Conservation (phyloP, 2,113 vertebrate genomes). For the Lepidothrix coronata region DNA sequence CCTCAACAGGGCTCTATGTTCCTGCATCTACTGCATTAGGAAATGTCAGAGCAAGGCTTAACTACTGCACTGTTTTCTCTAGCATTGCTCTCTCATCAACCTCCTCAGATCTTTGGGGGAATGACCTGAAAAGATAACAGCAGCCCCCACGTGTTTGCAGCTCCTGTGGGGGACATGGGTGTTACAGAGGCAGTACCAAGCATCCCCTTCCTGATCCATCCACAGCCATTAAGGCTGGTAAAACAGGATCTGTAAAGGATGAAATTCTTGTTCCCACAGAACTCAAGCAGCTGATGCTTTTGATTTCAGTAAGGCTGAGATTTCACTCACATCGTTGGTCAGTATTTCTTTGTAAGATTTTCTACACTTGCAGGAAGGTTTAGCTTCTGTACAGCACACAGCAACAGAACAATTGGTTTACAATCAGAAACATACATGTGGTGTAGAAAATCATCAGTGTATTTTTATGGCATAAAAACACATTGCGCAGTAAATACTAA, state of each 20-base stretch:
- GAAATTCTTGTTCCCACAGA: background rate
- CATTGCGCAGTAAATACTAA: background rate
- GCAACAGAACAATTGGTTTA: background rate
- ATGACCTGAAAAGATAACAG: background rate
- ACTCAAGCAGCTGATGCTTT: background rate
- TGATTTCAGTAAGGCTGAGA: background rate
- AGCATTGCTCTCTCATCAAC: background rate
- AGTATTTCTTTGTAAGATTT: background rate
- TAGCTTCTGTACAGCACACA: background rate
- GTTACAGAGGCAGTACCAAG: background rate
- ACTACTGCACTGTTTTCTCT: background rate
- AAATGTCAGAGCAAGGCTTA: background rate
- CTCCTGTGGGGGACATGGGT: background rate
- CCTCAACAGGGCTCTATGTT: background rate
- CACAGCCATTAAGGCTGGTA: background rate
- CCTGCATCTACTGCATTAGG: background rate
- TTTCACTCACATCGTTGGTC: background rate
- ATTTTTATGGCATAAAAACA: background rate
- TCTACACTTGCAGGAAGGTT: background rate
- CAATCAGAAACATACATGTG: background rate
- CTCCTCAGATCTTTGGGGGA: background rate
- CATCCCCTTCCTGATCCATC: background rate
- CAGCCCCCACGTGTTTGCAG: background rate
- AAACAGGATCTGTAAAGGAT: background rate
- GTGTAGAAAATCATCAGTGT: background rate